Conservation (phyloP, 92 coral and sea anemone species). For the Zoanthus solanderi region DNA sequence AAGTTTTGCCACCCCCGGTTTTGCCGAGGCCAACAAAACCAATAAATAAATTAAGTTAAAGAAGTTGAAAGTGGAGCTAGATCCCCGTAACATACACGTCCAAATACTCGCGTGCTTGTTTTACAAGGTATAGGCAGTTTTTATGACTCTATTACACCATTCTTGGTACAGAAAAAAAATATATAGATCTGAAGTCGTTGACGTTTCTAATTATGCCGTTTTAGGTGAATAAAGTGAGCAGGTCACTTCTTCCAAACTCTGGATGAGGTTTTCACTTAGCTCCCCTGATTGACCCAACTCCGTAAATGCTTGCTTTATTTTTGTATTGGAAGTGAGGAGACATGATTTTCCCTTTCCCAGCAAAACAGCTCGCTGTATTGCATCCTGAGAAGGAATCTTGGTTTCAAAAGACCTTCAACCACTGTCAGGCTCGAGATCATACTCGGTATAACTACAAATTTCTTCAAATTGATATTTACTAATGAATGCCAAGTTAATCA, state of each 20-base stretch:
- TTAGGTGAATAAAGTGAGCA: slow-evolving; percentile 2
- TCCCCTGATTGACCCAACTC: too few relatives aligned
- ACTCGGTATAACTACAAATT: too few relatives aligned
- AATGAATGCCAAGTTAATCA: too few relatives aligned
- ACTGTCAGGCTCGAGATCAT: too few relatives aligned
- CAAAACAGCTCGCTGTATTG: slow-evolving; percentile 39
- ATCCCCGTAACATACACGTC: background rate
- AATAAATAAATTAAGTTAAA: too few relatives aligned
- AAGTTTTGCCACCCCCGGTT: too few relatives aligned
- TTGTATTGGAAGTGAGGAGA: background rate
- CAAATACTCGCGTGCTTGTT: background rate
- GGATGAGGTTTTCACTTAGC: too few relatives aligned
- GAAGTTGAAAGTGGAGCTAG: too few relatives aligned
- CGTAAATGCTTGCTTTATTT: too few relatives aligned
- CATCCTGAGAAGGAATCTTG: slow-evolving; percentile 33
- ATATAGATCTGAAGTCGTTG: background rate
- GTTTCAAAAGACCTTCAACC: too few relatives aligned
- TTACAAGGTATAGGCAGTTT: background rate
- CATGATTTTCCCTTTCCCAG: slow-evolving; percentile 22
- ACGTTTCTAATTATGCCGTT: background rate
- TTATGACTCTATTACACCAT: background rate
- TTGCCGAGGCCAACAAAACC: too few relatives aligned
- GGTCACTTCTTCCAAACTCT: background rate
- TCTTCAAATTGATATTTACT: too few relatives aligned
- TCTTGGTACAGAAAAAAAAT: background rate